Evolutionary conservation across 2,797 vertebrate genomes (phyloP).

Genomic region (Centroberyx gerrardi): DNA sequence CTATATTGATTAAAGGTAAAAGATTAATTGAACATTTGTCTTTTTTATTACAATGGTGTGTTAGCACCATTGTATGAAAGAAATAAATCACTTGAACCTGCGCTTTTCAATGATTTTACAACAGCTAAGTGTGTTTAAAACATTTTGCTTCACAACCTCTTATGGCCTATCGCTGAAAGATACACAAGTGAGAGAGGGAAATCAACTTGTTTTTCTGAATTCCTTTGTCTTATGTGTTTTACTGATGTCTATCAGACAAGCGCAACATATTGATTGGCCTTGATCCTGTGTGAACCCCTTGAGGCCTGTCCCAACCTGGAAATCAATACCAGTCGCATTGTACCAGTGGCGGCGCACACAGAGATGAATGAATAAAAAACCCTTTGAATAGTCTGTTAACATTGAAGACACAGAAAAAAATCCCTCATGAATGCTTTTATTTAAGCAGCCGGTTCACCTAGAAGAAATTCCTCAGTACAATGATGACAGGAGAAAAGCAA

Average conservation of each 20-base stretch:
- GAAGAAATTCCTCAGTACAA: conserved; percentile 15
- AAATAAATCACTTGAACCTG: too few species aligned
- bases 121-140: too few species aligned
- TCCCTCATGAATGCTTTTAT: conserved; percentile 30
- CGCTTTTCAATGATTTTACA: too few species aligned
- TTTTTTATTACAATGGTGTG: too few species aligned
- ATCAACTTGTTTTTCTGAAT: conserved; percentile 8
- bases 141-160: too few species aligned
- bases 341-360: conserved; percentile 15
- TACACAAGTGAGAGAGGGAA: background rate
- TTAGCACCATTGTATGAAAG: too few species aligned
- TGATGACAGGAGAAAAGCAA: conserved; percentile 15
- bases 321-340: conserved; percentile 44
- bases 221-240: conserved; percentile 18
- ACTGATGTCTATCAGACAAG: conserved; percentile 25
- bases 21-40: too few species aligned
- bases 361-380: conserved; percentile 44
- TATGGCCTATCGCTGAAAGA: too few species aligned
- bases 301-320: conserved; percentile 40
- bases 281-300: conserved; percentile 50
- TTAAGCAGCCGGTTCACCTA: conserved; percentile 56
- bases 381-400: conserved; percentile 52
- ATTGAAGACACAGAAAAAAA: conserved; percentile 13
- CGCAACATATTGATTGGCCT: conserved; percentile 55
- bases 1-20: too few species aligned